phyloP scores from a whole-genome alignment of 2,888 invertebrate genomes.

The Microctonus aethiopoides region DNA sequence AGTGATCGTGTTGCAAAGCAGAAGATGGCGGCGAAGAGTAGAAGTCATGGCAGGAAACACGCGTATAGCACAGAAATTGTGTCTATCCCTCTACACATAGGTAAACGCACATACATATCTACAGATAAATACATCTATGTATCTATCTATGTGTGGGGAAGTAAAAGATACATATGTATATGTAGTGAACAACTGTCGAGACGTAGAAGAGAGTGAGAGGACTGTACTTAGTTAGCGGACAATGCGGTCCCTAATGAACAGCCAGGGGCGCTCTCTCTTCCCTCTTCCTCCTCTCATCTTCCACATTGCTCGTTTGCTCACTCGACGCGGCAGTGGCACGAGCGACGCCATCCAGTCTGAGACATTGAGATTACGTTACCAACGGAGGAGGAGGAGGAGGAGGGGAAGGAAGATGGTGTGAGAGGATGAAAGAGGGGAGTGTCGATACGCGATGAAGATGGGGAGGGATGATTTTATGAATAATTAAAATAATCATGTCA shows the following conservation, averaged over 20 bases:
- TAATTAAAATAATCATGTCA: conserved; percentile 7
- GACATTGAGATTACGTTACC: conserved; percentile 62
- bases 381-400: conserved; percentile 5
- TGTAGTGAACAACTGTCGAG: conserved; percentile 37
- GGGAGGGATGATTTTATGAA: too few species aligned
- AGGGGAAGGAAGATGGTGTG: not conserved
- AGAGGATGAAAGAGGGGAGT: too few species aligned
- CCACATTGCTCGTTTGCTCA: conserved; percentile 21
- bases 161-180: too few species aligned
- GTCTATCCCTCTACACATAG: not conserved
- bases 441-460: too few species aligned
- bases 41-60: not conserved
- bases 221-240: conserved; percentile 67
- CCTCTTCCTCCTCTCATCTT: conserved; percentile 39
- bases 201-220: conserved; percentile 43
- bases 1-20: conserved; percentile 38
- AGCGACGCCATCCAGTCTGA: conserved; percentile 54
- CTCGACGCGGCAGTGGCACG: conserved; percentile 17
- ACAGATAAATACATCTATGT: not conserved
- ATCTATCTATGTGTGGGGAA: too few species aligned
- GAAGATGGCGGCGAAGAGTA: not conserved
- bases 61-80: conserved; percentile 22
- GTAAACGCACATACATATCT: not conserved
- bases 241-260: conserved; percentile 67
- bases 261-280: conserved; percentile 62